Evolutionary conservation across 2,113 vertebrate genomes (phyloP), one percentile per base, ranked within the genome.

Genomic region (Bambusicola thoracicus): DNA sequence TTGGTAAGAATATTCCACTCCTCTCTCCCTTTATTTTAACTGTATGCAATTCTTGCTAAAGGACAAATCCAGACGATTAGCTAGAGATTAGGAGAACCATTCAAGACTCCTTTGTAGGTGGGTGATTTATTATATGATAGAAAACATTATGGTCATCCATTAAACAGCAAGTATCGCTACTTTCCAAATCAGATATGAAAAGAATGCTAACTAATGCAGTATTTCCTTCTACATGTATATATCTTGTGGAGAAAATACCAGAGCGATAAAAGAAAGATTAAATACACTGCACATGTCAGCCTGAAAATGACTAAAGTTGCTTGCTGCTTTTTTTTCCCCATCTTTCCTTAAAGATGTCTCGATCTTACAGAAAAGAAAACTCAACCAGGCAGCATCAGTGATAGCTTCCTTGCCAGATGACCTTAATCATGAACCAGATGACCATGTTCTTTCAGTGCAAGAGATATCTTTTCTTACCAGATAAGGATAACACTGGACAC

Each of bases 91-190:
- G 85, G 91, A 95, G 92, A 96, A 96, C 91, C 86, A 81, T 72
- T 96, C 94, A 93, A 84, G 95, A 84, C 92, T 96, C 85, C 90
- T 97, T 96, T 96, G 96, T 95, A 97, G 96, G 94, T 96, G 78
- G 96, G 92, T 98, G 97, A 97, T 97, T 97, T 98, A 97, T 96
- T 92, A 85, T 90, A 90, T 73, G 96, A 98, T 97, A 97, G 82
- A 95, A 97, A 97, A 96, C 97, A 97, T 97, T 98, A 96, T 86
- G 93, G 95, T 96, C 97, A 97, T 97, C 97, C 96, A 97, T 98
- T 98, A 97, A 98, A 97, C 96, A 97, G 92, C 80, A 96, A 94
- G 95, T 77, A 95, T 79, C 86, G 56, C 92, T 95, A 94, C 95
- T 94, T 97, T 97, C 94, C 89, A 90, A 93, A 97, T 97, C 97